These are phyloP conservation scores for Globodera rostochiensis DNA, from an alignment of 1,140 invertebrate species.

Conservation along the genomic window DNA sequence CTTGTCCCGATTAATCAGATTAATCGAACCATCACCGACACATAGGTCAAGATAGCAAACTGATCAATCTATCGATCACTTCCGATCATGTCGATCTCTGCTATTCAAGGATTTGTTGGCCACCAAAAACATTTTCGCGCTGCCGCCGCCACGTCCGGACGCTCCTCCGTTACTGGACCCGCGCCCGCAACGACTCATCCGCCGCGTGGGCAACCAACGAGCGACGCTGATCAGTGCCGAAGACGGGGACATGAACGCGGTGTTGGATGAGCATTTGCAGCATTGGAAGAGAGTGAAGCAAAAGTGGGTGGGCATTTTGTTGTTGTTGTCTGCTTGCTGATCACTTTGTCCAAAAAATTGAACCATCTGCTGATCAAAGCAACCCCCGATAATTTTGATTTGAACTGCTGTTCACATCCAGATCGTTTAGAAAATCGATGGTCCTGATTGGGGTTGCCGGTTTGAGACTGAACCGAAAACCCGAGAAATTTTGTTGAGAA, in stretches of 20 bases:
- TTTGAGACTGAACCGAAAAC: no score
- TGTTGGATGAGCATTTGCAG: conserved; percentile 40
- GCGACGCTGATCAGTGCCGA: neutral
- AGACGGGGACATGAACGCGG: neutral
- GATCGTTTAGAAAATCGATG: no score
- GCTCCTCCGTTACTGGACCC: conserved; percentile 37
- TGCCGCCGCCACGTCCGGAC: conserved; percentile 37
- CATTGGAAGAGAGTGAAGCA: conserved; percentile 54
- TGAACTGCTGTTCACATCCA: no score
- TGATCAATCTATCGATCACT: neutral
- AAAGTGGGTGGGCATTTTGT: conserved; percentile 24
- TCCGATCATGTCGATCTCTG: neutral
- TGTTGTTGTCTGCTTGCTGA: neutral
- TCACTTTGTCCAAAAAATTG: no score
- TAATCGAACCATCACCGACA: neutral
- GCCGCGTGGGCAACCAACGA: conserved; percentile 1
- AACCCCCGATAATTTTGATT: no score
- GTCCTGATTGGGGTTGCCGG: no score
- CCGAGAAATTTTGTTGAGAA: no score
- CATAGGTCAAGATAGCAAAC: neutral
- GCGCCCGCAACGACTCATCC: conserved; percentile 37
- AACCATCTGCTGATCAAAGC: no score
- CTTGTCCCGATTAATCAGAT: no score
- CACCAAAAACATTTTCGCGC: conserved; percentile 47
- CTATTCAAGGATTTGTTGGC: conserved; percentile 46